Evolutionary conservation across 2,888 invertebrate species (phyloP), one percentile per base, ranked within the genome.

Genomic region (Microctonus hyperodae): DNA sequence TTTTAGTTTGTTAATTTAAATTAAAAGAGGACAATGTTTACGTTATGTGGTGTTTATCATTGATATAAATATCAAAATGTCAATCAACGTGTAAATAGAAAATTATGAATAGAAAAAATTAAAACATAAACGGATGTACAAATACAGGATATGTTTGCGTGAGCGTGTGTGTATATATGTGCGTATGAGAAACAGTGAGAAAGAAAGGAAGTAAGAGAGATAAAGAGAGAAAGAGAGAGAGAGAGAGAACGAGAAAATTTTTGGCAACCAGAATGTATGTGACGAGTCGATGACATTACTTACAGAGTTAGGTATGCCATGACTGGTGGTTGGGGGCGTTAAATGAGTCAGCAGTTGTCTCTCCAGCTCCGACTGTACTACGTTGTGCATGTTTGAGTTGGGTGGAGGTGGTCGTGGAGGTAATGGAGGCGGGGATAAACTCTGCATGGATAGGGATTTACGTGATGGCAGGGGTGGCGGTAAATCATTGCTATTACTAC

Each of bases 331-430:
- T 76, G 81, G 81, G 79, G 80, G 79, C 81, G 78, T 82, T 83
- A 83, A 83, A 78, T 83, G 79, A 79, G 78, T 81, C 82, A 79
- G 78, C 79, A 79, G 82, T 75, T 81, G 81, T 80, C 82, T 79
- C 74, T 83, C 83, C 78, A 76, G 77, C 77, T 83, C 83, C 79
- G 69, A 72, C 69, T 72, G 73, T 77, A 79, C 78, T 79, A 80
- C 78, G 76, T 81, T 82, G 79, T 82, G 82, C 77, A 76, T 80
- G 77, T 80, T 82, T 79, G 81, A 78, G 73, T 78, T 74, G 83
- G 85, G 83, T 62, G 86, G 86, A 11, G 86, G 85, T 76, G 87
- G 86, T 74, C 89, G 85, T 23, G 89, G 90, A 65, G 90, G 89
- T 75, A 89, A 82, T 31, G 89, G 89, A 73, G 89, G 89, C 65